Evolutionary conservation across 2,797 vertebrate species (phyloP), one percentile per base, ranked within the genome.

Genomic region (Capromys pilorides): DNA sequence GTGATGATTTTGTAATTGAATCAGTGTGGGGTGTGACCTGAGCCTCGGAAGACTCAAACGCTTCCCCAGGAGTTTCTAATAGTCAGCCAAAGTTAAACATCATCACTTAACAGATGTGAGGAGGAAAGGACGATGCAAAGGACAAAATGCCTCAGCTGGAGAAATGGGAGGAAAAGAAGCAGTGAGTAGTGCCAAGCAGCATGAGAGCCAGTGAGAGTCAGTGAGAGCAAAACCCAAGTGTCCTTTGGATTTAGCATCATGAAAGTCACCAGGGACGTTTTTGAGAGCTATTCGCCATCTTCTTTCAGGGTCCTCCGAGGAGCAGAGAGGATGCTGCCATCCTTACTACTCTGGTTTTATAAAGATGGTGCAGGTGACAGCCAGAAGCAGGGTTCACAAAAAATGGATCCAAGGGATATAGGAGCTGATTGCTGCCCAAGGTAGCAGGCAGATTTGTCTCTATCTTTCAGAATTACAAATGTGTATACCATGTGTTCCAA

Each of bases 381-480:
- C 64, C 24, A 67, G 83, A 8, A 28, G 36, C 26, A 54, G 19
- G 85, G 31, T 73, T 41, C 54, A 57, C 6, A 67, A 41, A 22
- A 16, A 80, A 54, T 62, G 19, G 5, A 51, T 26, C 41, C 14
- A 39, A 90, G 33, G 14, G 86, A 28, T 39, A 54, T 36, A 31
- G 69, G 41, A 18, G 69, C 18, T 78, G 10, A 87, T n/a, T 18
- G 22, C n/a, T 77, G 33, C 19, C 14, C 26, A 59, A 5, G 10
- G 18, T 75, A 22, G 45, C 79, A 85, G 77, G 57, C 67, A 1
- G 59, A 49, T 75, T 92, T 90, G 66, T 73, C 82, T 62, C 4
- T 49, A 54, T 49, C 83, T 90, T 33, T 64, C 51, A 93, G 88
- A 81, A 61, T 84, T 88, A 86, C 28, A 88, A 81, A 69, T 62